Conservation (phyloP, 2,888 invertebrate genomes). For the Leucania comma region DNA sequence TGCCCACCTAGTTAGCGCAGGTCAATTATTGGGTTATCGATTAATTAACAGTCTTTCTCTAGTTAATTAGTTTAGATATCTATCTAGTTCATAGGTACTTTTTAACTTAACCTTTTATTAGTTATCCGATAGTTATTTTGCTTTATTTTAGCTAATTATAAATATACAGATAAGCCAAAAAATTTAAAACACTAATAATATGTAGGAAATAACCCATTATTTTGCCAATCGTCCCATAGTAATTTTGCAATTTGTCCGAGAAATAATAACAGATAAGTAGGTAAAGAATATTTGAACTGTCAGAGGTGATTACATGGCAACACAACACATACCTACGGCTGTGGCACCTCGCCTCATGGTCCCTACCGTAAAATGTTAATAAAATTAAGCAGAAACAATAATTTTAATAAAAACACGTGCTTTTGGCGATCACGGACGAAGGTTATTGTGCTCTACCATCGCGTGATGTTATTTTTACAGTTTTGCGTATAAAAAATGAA, state of each 20-base stretch:
- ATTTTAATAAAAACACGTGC: constrained; percentile 48
- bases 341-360: not conserved
- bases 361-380: constrained; percentile 43
- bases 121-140: not conserved
- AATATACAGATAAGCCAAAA: constrained; percentile 6
- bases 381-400: constrained; percentile 45
- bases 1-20: not conserved
- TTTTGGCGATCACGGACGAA: constrained; percentile 31
- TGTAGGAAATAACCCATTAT: constrained; percentile 31
- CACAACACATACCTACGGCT: not conserved
- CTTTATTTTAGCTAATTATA: constrained; percentile 16
- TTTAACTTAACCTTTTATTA: not conserved
- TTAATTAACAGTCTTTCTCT: constrained; percentile 1
- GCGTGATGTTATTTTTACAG: constrained; percentile 65
- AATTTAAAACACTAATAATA: constrained; percentile 6
- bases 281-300: constrained; percentile 27
- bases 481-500: constrained; percentile 32
- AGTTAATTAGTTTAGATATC: not conserved
- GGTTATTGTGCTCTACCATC: constrained; percentile 56
- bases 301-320: constrained; percentile 35
- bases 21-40: constrained; percentile 11
- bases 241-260: constrained; percentile 34
- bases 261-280: constrained; percentile 43
- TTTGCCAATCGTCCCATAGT: constrained; percentile 32
- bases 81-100: constrained; percentile 8